These are phyloP conservation scores for Decapterus maruadsi DNA, from an alignment of 2,797 vertebrate species.

Conservation along the genomic window DNA sequence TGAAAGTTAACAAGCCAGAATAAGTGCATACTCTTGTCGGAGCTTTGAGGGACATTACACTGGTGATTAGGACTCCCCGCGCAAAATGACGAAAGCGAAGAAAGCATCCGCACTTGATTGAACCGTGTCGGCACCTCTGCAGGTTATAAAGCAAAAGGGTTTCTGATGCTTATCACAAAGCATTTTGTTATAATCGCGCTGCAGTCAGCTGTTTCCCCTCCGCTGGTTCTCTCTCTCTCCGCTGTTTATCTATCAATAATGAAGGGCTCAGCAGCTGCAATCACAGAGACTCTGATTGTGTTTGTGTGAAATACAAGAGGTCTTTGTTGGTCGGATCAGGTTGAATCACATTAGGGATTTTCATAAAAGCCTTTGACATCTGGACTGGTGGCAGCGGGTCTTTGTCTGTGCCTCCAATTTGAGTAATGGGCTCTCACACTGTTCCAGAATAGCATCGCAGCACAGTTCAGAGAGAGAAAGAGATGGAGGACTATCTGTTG, in stretches of 20 bases:
- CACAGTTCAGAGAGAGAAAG: constrained; percentile 22
- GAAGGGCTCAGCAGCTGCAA: constrained; percentile 67
- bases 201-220: constrained; percentile 67
- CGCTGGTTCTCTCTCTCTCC: constrained; percentile 51
- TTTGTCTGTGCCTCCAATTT: constrained; percentile 80
- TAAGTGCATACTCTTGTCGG: constrained; percentile 16
- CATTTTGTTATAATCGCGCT: constrained; percentile 52
- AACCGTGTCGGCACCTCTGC: constrained; percentile 24
- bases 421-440: constrained; percentile 77
- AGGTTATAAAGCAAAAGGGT: constrained; percentile 38
- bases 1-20: constrained; percentile 48
- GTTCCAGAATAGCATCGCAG: constrained; percentile 64
- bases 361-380: constrained; percentile 80
- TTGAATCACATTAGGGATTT: constrained; percentile 75
- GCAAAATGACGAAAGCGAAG: constrained; percentile 40
- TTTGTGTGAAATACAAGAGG: constrained; percentile 68
- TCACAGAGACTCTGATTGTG: constrained; percentile 66
- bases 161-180: constrained; percentile 54
- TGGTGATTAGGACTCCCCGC: constrained; percentile 28
- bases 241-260: constrained; percentile 75
- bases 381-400: constrained; percentile 70
- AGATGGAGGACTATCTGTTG: constrained; percentile 49
- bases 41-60: constrained; percentile 24
- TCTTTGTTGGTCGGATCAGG: constrained; percentile 73
- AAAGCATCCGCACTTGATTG: constrained; percentile 18